These are phyloP conservation scores for Mergus octosetaceus DNA, from an alignment of 2,797 vertebrate genomes.

Conservation along the genomic window DNA sequence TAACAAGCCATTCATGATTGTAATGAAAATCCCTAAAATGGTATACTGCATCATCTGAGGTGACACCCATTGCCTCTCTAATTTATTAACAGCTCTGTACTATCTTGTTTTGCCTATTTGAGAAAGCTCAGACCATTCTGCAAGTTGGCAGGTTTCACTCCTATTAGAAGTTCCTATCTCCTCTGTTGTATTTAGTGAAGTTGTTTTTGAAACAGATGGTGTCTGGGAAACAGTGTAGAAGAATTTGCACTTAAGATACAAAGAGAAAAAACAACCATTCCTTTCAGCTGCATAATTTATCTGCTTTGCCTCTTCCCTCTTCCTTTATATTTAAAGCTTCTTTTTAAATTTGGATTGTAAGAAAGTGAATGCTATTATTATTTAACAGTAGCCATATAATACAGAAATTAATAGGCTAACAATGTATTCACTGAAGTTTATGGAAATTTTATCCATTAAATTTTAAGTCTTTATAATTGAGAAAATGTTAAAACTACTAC, in stretches of 20 bases:
- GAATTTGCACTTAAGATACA: constrained; percentile 3
- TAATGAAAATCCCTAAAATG: not conserved
- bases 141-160: constrained; percentile 10
- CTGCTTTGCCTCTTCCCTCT: not conserved
- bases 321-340: not conserved
- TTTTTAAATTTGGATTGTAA: constrained; percentile 41
- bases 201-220: constrained; percentile 45
- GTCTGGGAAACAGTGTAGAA: constrained; percentile 24
- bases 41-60: not conserved
- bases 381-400: constrained; percentile 22
- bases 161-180: not conserved
- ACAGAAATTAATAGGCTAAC: not conserved
- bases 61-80: not conserved
- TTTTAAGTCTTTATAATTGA: constrained; percentile 20
- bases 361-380: constrained; percentile 14
- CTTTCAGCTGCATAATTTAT: constrained; percentile 35
- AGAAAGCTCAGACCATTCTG: not conserved
- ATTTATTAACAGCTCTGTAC: not conserved
- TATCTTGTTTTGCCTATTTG: not conserved
- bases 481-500: constrained; percentile 23
- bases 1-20: not conserved
- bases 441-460: constrained; percentile 30
- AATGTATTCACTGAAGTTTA: constrained; percentile 6
- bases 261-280: constrained; percentile 25
- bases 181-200: not conserved